Base-by-base conservation (phyloP, 1,140 invertebrate species). In the Zaprionus vittiger region DNA sequence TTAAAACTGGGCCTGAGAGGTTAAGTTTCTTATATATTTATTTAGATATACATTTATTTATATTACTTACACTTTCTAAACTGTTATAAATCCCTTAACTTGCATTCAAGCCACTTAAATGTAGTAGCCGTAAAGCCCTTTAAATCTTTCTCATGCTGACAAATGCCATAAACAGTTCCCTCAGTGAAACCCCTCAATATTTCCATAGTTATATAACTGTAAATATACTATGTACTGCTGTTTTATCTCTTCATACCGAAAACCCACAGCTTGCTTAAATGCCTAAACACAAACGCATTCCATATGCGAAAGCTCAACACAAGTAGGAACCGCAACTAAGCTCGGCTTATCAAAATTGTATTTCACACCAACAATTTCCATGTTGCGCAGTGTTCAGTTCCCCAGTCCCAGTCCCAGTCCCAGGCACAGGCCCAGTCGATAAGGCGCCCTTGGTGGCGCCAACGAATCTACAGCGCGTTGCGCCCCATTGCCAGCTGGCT, bases 381-480 rank as follows among this genome's bases (percentile, higher is more conserved):
- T 52, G 47, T 52, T 52, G 47, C 15, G 6, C 6, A 17, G 17
- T 47, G 41, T 47, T 9, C 41, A 3, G 15, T 47, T 28, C 26
- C 26, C 26, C 24, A 26, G 20, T 20, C 20, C 20, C 20, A 20
- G 28, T 1, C 28, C 26, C 26, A 28, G 26, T 5, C 26, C 26
- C 28, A 31, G 28, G 38, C n/a, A 1, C 3, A 17, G 17, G 41
- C 41, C n/a, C n/a, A 17, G 41, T 14, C 17, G 49, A 61, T 73
- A 22, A 41, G 59, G 15, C 41, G 31, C 24, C 15, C 49, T 52
- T 49, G 63, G 52, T 85, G 79, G 83, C 83, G 83, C 76, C 82
- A 82, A 49, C 62, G 61, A 77, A 73, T 73, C 41, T 7, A n/a
- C n/a, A 44, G n/a, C 41, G 20, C 38, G 26, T 61, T 62, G 41